Evolutionary conservation across 2,113 vertebrate species (phyloP).

Genomic region (Mandrillus leucophaeus): DNA sequence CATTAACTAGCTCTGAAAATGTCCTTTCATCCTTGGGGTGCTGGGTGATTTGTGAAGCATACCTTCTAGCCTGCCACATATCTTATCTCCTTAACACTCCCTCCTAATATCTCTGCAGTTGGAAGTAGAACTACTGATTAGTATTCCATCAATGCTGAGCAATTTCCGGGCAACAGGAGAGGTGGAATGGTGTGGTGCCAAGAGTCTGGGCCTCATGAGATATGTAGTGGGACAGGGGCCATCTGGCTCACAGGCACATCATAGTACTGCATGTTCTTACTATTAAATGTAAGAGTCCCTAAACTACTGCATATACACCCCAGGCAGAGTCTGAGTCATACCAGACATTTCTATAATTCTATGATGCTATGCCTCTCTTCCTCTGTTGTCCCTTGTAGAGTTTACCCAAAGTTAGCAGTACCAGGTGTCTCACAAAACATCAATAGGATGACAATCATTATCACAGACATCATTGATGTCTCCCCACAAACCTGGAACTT

Average conservation of each 20-base stretch:
- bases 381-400: background rate
- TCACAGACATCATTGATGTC: background rate
- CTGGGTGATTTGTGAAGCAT: background rate
- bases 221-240: fast-evolving
- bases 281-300: background rate
- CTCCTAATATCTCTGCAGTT: background rate
- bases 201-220: background rate
- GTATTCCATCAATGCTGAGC: background rate
- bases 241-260: background rate
- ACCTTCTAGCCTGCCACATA: background rate
- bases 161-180: background rate
- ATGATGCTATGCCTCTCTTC: background rate
- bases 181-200: background rate
- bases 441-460: background rate
- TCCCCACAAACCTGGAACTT: background rate
- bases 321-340: background rate
- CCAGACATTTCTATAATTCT: background rate
- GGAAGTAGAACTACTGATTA: background rate
- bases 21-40: background rate
- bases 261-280: background rate
- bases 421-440: background rate
- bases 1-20: background rate
- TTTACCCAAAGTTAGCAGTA: background rate
- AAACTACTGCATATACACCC: background rate
- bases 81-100: background rate